A percentile compares a stretch with the other conserved stretches of the same genome.
Conservation (phyloP, 2,888 invertebrate genomes). For the Drosophila prolongata region DNA sequence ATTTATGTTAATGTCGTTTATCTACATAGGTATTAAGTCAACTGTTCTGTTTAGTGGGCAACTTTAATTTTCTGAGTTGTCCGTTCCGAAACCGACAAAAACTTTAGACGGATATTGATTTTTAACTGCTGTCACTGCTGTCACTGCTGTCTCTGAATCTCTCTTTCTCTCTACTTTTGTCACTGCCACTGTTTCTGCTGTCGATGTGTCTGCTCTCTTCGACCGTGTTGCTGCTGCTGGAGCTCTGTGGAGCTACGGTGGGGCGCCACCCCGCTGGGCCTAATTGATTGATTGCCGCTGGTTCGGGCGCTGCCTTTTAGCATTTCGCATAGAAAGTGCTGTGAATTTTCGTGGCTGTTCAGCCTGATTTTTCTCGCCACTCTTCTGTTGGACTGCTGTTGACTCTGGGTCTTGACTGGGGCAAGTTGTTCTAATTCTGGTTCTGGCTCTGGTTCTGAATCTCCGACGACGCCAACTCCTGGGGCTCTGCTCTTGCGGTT, state of each 20-base stretch:
- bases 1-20: too few species aligned
- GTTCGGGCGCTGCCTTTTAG: slow-evolving; percentile 50
- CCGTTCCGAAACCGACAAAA: slow-evolving; percentile 83
- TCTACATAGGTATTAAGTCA: too few species aligned
- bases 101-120: slow-evolving; percentile 85
- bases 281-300: slow-evolving; percentile 68
- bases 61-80: slow-evolving; percentile 48
- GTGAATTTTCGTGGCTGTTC: slow-evolving; percentile 15
- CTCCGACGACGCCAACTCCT: slow-evolving; percentile 32
- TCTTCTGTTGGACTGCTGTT: slow-evolving; percentile 10
- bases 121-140: slow-evolving; percentile 58
- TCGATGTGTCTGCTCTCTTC: slow-evolving; percentile 15
- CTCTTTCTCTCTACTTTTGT: slow-evolving; percentile 14
- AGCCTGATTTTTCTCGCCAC: slow-evolving; percentile 1
- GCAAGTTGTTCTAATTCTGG: slow-evolving; percentile 18
- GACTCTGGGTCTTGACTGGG: slow-evolving; percentile 7
- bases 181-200: not conserved
- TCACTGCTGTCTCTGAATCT: slow-evolving; percentile 2
- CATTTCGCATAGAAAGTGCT: slow-evolving; percentile 24
- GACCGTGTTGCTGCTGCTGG: slow-evolving; percentile 21
- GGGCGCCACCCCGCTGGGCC: slow-evolving; percentile 13
- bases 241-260: not conserved
- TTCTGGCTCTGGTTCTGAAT: slow-evolving; percentile 24
- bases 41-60: not conserved
- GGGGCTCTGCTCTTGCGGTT: slow-evolving; percentile 25